A percentile compares a stretch with the other conserved stretches of the same genome.
phyloP scores from a whole-genome alignment of 1,140 invertebrate genomes.

The Euschistus heros region DNA sequence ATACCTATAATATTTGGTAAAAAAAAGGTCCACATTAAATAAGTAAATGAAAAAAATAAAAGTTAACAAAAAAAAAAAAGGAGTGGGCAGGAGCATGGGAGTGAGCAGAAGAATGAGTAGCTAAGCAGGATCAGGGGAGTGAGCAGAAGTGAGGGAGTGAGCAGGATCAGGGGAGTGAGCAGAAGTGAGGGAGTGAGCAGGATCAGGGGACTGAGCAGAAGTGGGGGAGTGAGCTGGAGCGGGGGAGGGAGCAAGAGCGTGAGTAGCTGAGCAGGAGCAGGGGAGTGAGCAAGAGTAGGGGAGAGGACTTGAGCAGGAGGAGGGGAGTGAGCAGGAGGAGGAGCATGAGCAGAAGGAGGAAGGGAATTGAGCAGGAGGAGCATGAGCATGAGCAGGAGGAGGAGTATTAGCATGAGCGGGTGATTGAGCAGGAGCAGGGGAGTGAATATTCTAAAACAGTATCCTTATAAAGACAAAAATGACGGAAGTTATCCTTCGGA shows the following conservation, averaged over 20 bases:
- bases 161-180: neutral
- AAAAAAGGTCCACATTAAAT: neutral
- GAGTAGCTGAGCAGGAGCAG: neutral
- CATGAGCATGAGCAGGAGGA: neutral
- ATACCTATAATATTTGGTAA: no score
- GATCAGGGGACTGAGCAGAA: neutral
- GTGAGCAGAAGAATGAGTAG: no score
- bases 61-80: no score
- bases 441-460: neutral
- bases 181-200: neutral
- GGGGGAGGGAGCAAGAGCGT: neutral
- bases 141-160: neutral
- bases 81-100: neutral
- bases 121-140: neutral
- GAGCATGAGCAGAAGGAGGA: neutral
- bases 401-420: neutral
- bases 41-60: no score
- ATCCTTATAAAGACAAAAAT: no score
- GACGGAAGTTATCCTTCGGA: no score
- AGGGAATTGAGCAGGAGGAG: neutral
- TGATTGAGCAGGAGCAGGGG: neutral
- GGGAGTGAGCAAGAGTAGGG: neutral
- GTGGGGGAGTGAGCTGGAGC: neutral
- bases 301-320: neutral
- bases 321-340: neutral